Percentiles rank a stretch among this genome's conserved stretches.
phyloP scores from a whole-genome alignment of 2,113 vertebrate species.

The Azemiops feae region DNA sequence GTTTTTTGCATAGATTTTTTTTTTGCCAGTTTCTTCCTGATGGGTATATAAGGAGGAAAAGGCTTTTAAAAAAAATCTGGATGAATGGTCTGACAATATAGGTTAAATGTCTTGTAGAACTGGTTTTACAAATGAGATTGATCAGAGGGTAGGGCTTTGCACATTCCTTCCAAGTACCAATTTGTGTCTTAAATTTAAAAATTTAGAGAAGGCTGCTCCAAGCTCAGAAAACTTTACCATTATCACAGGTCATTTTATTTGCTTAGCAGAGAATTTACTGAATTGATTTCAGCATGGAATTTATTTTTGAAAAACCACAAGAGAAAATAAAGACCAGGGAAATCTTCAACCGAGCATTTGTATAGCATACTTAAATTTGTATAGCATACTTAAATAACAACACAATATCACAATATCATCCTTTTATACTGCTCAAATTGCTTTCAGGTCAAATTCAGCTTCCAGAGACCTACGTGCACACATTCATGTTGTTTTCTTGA shows the following conservation, averaged over 20 bases:
- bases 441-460: background rate
- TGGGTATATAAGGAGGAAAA: background rate
- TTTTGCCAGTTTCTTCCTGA: background rate
- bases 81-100: background rate
- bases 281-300: background rate
- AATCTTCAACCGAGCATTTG: background rate
- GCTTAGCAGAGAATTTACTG: no score
- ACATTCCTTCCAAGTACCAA: background rate
- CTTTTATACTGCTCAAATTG: background rate
- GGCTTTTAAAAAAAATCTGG: background rate
- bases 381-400: background rate
- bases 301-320: background rate
- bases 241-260: background rate
- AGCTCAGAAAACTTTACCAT: background rate
- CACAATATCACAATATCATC: background rate
- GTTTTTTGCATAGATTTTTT: background rate
- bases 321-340: background rate
- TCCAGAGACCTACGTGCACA: background rate
- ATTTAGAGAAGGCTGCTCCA: background rate
- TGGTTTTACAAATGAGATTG: background rate
- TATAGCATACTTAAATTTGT: background rate
- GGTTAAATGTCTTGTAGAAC: background rate
- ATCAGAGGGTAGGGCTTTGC: background rate
- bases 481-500: background rate
- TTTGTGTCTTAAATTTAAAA: constrained; percentile 11